Evolutionary conservation across 2,113 vertebrate species (phyloP), one percentile per base, ranked within the genome.

Genomic region (Rhodinocichla rosea): DNA sequence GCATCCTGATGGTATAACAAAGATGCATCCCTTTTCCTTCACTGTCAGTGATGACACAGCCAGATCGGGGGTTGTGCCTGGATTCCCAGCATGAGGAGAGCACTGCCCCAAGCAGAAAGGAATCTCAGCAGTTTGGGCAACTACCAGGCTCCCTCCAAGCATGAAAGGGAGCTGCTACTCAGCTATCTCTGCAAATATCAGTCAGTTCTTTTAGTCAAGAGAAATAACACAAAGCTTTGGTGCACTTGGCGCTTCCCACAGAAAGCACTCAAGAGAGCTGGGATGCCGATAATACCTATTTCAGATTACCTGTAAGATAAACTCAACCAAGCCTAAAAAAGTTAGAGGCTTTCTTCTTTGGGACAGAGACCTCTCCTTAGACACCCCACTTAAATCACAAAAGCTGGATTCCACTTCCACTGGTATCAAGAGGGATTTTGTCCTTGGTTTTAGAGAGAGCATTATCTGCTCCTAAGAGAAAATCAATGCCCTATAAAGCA

Each of bases 231-330:
- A 1, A 60, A 88, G 52, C 44, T 78, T 57, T 83, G 71, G 39
- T 56, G 70, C n/a, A 12, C 44, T 95, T 89, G 83, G 79, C 1
- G 0, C 57, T 68, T 87, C 45, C 87, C 69, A 75, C 3, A 4
- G 53, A 92, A 91, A 69, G 75, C 90, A 88, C 87, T 93, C 93
- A 70, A 78, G 79, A 76, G 85, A 92, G 40, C 71, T 26, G n/a
- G 21, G 88, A 50, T 87, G 42, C 55, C 44, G 89, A 40, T 17
- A 76, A 77, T 52, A 79, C 73, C 30, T 55, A 32, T 70, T 94
- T 85, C 37, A 53, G 44, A 50, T 63, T 0, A 0, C 55, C 71
- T 42, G 17, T 10, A 57, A 64, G 79, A 83, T 19, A 27, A 88
- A 84, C 30, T 45, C 40, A 90, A 22, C 35, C 47, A 81, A 80